Percentiles rank a stretch among this genome's conserved stretches.
Conservation (phyloP, 2,888 invertebrate genomes). For the Lutraria lutraria region DNA sequence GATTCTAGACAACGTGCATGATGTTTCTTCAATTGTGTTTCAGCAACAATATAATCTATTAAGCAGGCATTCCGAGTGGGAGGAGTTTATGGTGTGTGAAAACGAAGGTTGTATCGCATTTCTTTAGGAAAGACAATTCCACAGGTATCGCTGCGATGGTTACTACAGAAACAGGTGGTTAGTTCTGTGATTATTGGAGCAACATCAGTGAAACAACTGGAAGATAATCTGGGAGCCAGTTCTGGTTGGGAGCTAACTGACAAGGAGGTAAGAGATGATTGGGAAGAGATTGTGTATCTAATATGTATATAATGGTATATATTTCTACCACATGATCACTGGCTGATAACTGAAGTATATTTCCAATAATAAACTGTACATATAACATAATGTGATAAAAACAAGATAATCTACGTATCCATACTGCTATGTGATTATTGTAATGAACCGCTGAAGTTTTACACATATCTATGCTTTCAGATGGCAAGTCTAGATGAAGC, state of each 20-base stretch:
- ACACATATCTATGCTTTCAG: too few species aligned
- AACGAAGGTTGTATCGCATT: slow-evolving; percentile 71
- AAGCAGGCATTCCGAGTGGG: slow-evolving; percentile 80
- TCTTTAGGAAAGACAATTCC: slow-evolving; percentile 75
- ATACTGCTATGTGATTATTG: too few species aligned
- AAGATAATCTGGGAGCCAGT: slow-evolving; percentile 81
- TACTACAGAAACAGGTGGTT: slow-evolving; percentile 82
- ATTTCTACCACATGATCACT: too few species aligned
- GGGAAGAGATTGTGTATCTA: not conserved
- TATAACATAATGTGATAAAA: not conserved
- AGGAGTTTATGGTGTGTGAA: slow-evolving; percentile 81
- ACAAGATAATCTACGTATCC: too few species aligned
- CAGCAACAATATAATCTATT: slow-evolving; percentile 85
- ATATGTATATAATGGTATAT: not conserved
- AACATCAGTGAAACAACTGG: slow-evolving; percentile 79
- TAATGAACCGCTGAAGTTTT: too few species aligned
- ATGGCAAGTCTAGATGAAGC: slow-evolving; percentile 77
- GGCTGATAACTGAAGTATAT: too few species aligned
- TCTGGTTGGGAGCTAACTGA: slow-evolving; percentile 78
- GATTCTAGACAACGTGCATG: too few species aligned
- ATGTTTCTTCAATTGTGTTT: slow-evolving; percentile 2
- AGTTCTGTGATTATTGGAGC: slow-evolving; percentile 83
- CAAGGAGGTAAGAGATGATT: slow-evolving; percentile 75
- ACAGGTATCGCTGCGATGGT: slow-evolving; percentile 82
- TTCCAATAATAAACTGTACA: not conserved